phyloP scores from a whole-genome alignment of 1,140 invertebrate genomes.

The Drosophila leontia region DNA sequence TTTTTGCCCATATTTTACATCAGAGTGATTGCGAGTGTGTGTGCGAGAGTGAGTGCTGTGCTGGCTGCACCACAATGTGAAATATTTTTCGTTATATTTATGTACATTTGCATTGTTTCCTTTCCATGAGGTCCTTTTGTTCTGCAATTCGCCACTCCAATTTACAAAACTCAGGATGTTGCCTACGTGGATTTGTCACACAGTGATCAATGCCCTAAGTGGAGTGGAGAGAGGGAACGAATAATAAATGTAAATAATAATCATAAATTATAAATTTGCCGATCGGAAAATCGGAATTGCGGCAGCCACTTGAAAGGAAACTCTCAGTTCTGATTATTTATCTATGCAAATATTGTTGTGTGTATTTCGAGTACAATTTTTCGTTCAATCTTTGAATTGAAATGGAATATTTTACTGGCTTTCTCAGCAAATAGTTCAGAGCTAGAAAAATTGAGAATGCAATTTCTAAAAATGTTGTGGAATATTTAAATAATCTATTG shows the following conservation, averaged over 20 bases:
- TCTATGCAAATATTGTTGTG: constrained; percentile 11
- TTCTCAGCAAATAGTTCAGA: neutral
- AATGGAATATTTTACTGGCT: neutral
- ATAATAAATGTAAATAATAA: constrained; percentile 22
- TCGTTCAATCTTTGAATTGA: neutral
- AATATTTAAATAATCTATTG: neutral
- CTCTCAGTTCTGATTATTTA: constrained; percentile 23
- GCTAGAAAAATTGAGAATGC: neutral
- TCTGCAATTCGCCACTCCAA: constrained; percentile 37
- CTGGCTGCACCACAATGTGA: constrained; percentile 65
- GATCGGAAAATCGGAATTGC: constrained; percentile 20
- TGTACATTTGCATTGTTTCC: constrained; percentile 61
- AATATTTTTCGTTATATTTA: constrained; percentile 78
- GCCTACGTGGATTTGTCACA: constrained; percentile 46
- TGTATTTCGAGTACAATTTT: neutral
- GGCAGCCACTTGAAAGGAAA: constrained; percentile 1
- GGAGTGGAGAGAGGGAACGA: constrained; percentile 8
- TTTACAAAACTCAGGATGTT: constrained; percentile 48
- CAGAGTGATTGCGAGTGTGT: constrained; percentile 18
- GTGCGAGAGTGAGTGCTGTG: constrained; percentile 28
- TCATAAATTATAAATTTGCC: constrained; percentile 37
- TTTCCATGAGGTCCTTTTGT: constrained; percentile 33
- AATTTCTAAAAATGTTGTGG: neutral
- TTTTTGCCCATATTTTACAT: constrained; percentile 78
- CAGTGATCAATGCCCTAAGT: constrained; percentile 39